These are phyloP conservation scores for Brachylomia viminalis DNA, from an alignment of 2,888 invertebrate genomes.

Conservation along the genomic window DNA sequence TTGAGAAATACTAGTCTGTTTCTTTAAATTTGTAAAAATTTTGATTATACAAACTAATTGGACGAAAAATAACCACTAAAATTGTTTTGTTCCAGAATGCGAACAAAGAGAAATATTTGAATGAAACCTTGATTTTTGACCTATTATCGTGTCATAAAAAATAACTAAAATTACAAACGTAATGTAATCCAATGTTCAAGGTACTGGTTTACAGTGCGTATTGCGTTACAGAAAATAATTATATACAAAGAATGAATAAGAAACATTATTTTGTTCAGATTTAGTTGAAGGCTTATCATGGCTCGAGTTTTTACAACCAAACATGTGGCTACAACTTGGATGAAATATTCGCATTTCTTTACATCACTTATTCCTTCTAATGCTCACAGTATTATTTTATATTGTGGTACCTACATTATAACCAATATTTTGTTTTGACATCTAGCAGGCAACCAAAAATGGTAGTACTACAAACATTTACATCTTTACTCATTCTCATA, in stretches of 20 bases:
- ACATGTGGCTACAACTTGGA: constrained; percentile 30
- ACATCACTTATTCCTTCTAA: constrained; percentile 38
- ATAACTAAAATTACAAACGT: constrained; percentile 59
- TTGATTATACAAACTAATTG: constrained; percentile 31
- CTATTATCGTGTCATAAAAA: constrained; percentile 57
- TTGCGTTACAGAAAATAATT: constrained; percentile 48
- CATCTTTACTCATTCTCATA: constrained; percentile 28
- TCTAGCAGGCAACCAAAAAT: constrained; percentile 49
- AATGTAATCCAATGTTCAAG: constrained; percentile 59
- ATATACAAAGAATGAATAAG: constrained; percentile 54
- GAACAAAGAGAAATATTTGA: constrained; percentile 53
- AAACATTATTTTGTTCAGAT: constrained; percentile 56
- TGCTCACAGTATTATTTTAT: constrained; percentile 40
- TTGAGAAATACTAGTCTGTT: constrained; percentile 30
- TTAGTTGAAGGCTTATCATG: constrained; percentile 34
- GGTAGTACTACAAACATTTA: constrained; percentile 31
- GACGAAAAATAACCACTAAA: constrained; percentile 29
- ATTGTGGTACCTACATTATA: constrained; percentile 19
- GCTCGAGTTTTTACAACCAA: constrained; percentile 51
- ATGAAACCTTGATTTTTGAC: constrained; percentile 57
- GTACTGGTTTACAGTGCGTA: constrained; percentile 49
- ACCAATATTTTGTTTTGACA: constrained; percentile 36
- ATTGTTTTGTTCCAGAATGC: constrained; percentile 26
- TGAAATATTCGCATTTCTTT: constrained; percentile 41
- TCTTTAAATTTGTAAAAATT: constrained; percentile 41